Evolutionary conservation across 2,113 vertebrate genomes (phyloP).

Genomic region (Martes martes): DNA sequence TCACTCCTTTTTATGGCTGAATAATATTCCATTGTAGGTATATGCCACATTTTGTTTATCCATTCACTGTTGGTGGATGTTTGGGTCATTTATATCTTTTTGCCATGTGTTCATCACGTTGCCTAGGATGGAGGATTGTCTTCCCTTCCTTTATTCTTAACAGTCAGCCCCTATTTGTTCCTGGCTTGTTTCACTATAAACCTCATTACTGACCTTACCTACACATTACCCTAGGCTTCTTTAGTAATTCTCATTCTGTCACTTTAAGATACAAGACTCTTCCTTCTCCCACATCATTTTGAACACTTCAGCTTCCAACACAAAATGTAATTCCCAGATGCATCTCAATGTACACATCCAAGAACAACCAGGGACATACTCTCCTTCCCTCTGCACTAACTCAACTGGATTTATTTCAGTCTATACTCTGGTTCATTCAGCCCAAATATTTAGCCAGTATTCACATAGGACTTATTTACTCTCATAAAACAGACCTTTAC

Average conservation of each 20-base stretch:
- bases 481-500: neutral
- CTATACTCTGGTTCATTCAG: neutral
- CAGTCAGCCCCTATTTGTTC: neutral
- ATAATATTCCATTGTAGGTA: neutral
- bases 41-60: neutral
- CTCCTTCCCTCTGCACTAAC: neutral
- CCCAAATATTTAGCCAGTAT: neutral
- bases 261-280: neutral
- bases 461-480: neutral
- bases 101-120: neutral
- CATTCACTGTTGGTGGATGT: neutral
- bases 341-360: neutral
- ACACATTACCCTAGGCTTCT: neutral
- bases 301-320: neutral
- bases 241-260: neutral
- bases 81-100: neutral
- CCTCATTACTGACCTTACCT: neutral
- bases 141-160: neutral
- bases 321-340: neutral
- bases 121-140: neutral
- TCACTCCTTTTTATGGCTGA: neutral
- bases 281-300: neutral
- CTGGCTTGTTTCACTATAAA: neutral
- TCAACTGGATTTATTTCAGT: conserved; percentile 1
- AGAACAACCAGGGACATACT: neutral